Evolutionary conservation across 2,797 vertebrate genomes (phyloP), one percentile per base, ranked within the genome.

Genomic region (Perodicticus potto): DNA sequence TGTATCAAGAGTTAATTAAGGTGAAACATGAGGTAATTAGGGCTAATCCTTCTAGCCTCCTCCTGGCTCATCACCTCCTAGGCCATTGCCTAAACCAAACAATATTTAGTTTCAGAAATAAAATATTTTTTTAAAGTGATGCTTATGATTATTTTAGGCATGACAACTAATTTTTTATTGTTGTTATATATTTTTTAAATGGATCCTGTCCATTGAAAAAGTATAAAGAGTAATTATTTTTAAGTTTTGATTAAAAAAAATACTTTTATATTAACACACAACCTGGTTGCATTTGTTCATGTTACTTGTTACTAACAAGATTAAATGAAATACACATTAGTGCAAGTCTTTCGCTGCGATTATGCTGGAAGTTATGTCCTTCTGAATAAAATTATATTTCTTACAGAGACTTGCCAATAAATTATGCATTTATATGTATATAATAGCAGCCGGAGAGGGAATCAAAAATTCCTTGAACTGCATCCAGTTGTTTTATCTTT

Each of bases 1-100:
- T 98, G 98, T 98, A 98, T 98, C 98, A 98, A 92, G 98, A 98
- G 98, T 98, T 99, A 99, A 99, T 99, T 98, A 99, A 98, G 98
- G 98, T 98, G 98, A 99, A 99, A 98, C 98, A 98, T 98, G 98
- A 98, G 98, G 97, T 99, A 99, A 99, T 99, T 98, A 98, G 97
- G 97, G 96, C 97, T 99, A 99, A 99, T 98, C 98, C 98, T 97
- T 91, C 78, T 92, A 97, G 97, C 98, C 95, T 98, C 98, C 98
- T 98, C 97, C 98, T 98, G 98, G 98, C 97, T 98, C 98, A 55
- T 95, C 98, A 97, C 98, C 98, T 99, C 96, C 97, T 90, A 98
- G 98, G 98, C 97, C 96, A 93, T 98, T 57, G 92, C 97, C 97
- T 96, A 81, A 88, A 97, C 96, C 96, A 96, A 96, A 98, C 95